Percentiles rank a stretch among this genome's conserved stretches.
Evolutionary conservation across 2,888 invertebrate genomes (phyloP).

Genomic region (Clistopyga incitator): DNA sequence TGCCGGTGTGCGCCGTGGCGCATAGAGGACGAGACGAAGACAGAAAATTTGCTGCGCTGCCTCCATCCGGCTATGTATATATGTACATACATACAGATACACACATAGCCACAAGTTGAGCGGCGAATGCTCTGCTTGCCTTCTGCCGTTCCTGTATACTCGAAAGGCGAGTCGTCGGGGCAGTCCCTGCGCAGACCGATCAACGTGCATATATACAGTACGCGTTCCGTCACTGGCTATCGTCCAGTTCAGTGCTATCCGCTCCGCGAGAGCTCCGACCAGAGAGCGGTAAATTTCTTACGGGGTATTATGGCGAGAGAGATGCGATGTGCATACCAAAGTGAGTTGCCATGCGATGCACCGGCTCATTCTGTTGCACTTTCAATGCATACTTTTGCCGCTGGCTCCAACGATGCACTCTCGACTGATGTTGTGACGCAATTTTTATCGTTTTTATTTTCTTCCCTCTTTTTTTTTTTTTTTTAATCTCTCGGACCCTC

Average conservation of each 20-base stretch:
- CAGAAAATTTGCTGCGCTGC: slow-evolving; percentile 42
- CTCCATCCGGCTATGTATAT: slow-evolving; percentile 45
- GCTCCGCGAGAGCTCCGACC: slow-evolving; percentile 18
- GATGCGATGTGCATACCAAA: slow-evolving; percentile 77
- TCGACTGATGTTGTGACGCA: not conserved
- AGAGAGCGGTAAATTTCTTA: slow-evolving; percentile 81
- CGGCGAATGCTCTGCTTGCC: slow-evolving; percentile 57
- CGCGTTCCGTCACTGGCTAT: slow-evolving; percentile 75
- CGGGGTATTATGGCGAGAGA: slow-evolving; percentile 78
- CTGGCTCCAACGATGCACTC: not conserved
- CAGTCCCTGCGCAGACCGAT: slow-evolving; percentile 43
- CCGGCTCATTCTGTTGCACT: slow-evolving; percentile 17
- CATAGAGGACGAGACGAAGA: slow-evolving; percentile 18
- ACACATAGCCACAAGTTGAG: not conserved
- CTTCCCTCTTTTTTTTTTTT: too few species aligned
- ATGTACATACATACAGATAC: slow-evolving; percentile 25
- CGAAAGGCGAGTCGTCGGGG: slow-evolving; percentile 56
- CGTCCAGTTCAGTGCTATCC: slow-evolving; percentile 45
- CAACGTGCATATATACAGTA: slow-evolving; percentile 46
- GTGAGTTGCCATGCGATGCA: slow-evolving; percentile 66
- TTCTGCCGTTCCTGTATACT: slow-evolving; percentile 58
- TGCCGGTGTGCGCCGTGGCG: slow-evolving; percentile 64
- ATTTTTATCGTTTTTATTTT: too few species aligned
- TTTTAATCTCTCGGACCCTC: slow-evolving; percentile 19
- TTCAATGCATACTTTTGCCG: slow-evolving; percentile 8